Conservation (phyloP, 2,797 vertebrate genomes). For the Sarcoramphus papa region DNA sequence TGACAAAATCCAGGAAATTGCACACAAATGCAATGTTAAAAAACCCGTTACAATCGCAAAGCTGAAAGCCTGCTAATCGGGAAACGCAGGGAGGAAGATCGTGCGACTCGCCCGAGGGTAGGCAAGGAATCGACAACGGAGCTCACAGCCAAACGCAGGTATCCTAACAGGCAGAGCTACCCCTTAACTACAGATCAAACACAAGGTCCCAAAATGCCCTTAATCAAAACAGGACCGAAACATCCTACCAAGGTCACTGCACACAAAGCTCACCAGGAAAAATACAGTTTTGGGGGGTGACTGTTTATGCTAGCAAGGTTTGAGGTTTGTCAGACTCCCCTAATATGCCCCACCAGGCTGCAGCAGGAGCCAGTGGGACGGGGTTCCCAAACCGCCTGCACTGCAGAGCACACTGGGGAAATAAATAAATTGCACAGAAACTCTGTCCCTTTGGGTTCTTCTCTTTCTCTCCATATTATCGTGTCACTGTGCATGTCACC, state of each 20-base stretch:
- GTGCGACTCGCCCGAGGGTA: neutral
- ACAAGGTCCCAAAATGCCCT: neutral
- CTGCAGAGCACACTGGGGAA: neutral
- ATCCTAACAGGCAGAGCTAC: neutral
- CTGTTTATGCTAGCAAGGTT: neutral
- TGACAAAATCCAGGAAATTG: neutral
- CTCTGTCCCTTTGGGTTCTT: constrained; percentile 7
- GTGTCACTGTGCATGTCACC: constrained; percentile 42
- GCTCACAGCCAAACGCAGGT: accelerated
- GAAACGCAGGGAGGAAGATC: neutral
- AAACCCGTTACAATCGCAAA: neutral
- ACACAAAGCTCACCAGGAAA: neutral
- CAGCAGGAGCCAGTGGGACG: neutral
- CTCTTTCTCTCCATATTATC: constrained; percentile 20
- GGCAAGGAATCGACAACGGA: accelerated
- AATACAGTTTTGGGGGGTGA: neutral
- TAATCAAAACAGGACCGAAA: neutral
- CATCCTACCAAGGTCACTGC: neutral
- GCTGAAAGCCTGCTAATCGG: neutral
- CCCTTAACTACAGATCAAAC: neutral
- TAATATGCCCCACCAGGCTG: neutral
- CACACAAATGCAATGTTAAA: neutral
- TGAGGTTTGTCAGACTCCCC: neutral
- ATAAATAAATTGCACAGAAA: neutral
- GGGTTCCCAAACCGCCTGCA: neutral